Evolutionary conservation across 2,888 invertebrate species (phyloP).

Genomic region (Dexiosoma caninum): DNA sequence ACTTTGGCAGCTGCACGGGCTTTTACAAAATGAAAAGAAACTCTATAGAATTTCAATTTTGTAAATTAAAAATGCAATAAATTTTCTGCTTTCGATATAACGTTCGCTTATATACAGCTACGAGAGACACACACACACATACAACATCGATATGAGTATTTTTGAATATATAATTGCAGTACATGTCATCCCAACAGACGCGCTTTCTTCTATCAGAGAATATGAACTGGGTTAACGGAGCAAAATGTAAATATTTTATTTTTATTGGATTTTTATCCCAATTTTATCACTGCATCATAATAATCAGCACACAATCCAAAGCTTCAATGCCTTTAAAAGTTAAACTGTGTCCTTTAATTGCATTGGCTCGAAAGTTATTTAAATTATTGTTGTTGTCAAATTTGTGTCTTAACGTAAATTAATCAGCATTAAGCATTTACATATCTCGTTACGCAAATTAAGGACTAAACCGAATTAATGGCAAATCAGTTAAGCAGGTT

Average conservation of each 20-base stretch:
- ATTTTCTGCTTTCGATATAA: conserved; percentile 20
- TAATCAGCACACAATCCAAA: not conserved
- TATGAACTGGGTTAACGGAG: conserved; percentile 44
- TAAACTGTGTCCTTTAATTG: conserved; percentile 5
- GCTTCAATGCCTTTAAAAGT: not conserved
- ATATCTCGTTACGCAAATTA: no score
- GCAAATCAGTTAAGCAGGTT: no score
- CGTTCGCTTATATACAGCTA: not conserved
- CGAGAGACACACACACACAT: not conserved
- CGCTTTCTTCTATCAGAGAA: not conserved
- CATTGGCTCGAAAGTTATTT: conserved; percentile 8
- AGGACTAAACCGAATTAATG: no score
- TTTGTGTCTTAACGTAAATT: not conserved
- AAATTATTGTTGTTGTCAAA: not conserved
- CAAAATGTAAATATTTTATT: conserved; percentile 30
- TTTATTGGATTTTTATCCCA: not conserved
- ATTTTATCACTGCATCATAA: not conserved
- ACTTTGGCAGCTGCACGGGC: not conserved
- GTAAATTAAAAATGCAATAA: conserved; percentile 55
- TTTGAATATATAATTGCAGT: no score
- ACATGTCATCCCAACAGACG: not conserved
- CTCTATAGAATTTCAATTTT: conserved; percentile 49
- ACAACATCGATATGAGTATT: not conserved
- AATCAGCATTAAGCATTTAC: not conserved
- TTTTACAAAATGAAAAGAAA: not conserved